phyloP scores from a whole-genome alignment of 2,113 vertebrate genomes.

The Glaucomys volans region DNA sequence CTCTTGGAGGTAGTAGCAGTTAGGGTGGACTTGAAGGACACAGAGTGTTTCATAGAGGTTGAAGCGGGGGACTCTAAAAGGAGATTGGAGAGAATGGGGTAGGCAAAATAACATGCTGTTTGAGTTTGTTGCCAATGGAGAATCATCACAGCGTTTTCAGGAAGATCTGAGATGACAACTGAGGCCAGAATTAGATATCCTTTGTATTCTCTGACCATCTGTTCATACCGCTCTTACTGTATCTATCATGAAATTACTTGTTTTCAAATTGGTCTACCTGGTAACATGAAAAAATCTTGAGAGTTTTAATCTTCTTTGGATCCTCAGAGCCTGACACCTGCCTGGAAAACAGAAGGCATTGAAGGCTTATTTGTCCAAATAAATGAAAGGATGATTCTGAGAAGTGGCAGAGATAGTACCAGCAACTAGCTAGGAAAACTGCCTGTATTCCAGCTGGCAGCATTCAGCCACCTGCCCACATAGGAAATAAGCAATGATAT shows the following conservation, averaged over 20 bases:
- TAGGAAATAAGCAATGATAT: too few relatives aligned
- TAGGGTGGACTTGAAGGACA: background rate
- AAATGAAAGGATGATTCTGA: background rate
- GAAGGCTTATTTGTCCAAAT: background rate
- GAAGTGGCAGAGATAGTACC: too few relatives aligned
- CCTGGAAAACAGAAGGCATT: background rate
- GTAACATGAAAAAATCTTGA: background rate
- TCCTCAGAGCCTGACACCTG: background rate
- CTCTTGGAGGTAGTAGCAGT: background rate
- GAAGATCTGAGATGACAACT: background rate
- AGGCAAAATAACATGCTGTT: background rate
- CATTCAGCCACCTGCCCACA: too few relatives aligned
- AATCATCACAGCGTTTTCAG: background rate
- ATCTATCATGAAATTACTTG: background rate
- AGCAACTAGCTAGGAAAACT: too few relatives aligned
- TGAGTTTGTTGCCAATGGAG: background rate
- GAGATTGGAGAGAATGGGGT: too few relatives aligned
- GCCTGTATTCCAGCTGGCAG: too few relatives aligned
- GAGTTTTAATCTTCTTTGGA: background rate
- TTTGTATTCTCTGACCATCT: background rate
- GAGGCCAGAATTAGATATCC: background rate
- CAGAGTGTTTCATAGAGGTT: background rate
- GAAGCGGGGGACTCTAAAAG: background rate
- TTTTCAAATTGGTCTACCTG: background rate
- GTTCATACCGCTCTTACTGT: background rate